Conservation (phyloP, 1,140 invertebrate species). For the Drosophila takahashii region DNA sequence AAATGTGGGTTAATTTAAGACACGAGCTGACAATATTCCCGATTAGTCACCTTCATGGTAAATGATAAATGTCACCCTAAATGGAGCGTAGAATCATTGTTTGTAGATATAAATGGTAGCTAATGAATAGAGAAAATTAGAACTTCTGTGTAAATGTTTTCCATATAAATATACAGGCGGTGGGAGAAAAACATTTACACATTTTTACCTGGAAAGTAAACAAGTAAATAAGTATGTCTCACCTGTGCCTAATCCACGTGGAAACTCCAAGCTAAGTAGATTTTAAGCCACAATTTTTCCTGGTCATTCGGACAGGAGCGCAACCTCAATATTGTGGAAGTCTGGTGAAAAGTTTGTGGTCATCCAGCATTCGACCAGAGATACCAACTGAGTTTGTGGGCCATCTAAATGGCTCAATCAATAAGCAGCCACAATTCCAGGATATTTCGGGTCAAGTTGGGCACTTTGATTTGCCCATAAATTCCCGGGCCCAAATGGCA, state of each 20-base stretch:
- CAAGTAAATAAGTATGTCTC: not conserved
- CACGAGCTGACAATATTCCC: constrained; percentile 19
- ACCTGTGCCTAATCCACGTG: not conserved
- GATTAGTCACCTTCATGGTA: constrained; percentile 43
- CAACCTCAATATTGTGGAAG: constrained; percentile 28
- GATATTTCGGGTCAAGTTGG: constrained; percentile 29
- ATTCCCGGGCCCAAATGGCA: constrained; percentile 31
- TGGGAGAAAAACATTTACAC: not conserved
- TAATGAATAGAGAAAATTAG: constrained; percentile 8
- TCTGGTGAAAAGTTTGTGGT: constrained; percentile 29
- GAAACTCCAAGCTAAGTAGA: not conserved
- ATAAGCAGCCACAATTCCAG: constrained; percentile 39
- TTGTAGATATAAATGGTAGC: not conserved
- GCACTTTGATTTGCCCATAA: constrained; percentile 35
- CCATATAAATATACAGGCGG: constrained; percentile 3
- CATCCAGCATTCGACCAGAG: constrained; percentile 11
- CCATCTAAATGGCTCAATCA: constrained; percentile 38
- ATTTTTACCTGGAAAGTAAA: not conserved
- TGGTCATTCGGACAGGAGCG: constrained; percentile 11
- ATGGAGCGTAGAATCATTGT: constrained; percentile 21
- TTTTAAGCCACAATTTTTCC: constrained; percentile 7
- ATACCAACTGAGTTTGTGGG: constrained; percentile 5
- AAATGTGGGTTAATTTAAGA: constrained; percentile 19
- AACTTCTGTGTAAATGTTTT: constrained; percentile 50
- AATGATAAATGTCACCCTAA: constrained; percentile 30